These are phyloP conservation scores for Drosophila kepulauana DNA, from an alignment of 1,140 invertebrate species.

Conservation along the genomic window DNA sequence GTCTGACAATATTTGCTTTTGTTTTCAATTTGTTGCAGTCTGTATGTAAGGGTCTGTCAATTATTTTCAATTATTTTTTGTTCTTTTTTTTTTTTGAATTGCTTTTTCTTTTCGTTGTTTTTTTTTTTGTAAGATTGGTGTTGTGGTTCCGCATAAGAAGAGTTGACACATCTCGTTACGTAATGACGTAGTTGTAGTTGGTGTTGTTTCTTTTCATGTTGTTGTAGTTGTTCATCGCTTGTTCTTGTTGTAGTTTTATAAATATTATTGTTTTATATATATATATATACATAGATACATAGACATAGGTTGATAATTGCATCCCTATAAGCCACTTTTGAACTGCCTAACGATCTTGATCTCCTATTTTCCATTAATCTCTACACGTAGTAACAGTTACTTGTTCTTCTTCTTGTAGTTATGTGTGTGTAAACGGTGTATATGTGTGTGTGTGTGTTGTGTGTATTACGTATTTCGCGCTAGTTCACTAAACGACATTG, in stretches of 20 bases:
- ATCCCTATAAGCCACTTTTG: conserved; percentile 2
- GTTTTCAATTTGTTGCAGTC: conserved; percentile 28
- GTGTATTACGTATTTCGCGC: conserved; percentile 4
- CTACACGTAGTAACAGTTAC: conserved; percentile 5
- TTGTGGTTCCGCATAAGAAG: conserved; percentile 13
- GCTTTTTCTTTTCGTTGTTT: conserved; percentile 11
- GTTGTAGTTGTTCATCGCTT: conserved; percentile 30
- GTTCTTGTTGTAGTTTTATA: conserved; percentile 35
- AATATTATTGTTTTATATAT: conserved; percentile 41
- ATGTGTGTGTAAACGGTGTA: background rate
- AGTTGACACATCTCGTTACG: conserved; percentile 19
- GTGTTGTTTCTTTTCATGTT: conserved; percentile 31
- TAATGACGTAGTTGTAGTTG: conserved; percentile 34
- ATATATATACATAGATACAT: conserved; percentile 25
- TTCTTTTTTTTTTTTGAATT: conserved; percentile 3
- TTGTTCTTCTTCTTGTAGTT: background rate
- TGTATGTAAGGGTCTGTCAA: conserved; percentile 41
- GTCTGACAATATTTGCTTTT: background rate
- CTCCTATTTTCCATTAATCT: conserved; percentile 1
- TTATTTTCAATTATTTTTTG: conserved; percentile 19
- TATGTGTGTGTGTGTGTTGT: conserved; percentile 10
- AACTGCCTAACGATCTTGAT: background rate
- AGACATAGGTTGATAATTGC: conserved; percentile 23
- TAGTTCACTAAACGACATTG: conserved; percentile 10
- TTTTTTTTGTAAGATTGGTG: conserved; percentile 3